Evolutionary conservation across 1,140 invertebrate genomes (phyloP), one percentile per base, ranked within the genome.

Genomic region (Centruroides sculpturatus): DNA sequence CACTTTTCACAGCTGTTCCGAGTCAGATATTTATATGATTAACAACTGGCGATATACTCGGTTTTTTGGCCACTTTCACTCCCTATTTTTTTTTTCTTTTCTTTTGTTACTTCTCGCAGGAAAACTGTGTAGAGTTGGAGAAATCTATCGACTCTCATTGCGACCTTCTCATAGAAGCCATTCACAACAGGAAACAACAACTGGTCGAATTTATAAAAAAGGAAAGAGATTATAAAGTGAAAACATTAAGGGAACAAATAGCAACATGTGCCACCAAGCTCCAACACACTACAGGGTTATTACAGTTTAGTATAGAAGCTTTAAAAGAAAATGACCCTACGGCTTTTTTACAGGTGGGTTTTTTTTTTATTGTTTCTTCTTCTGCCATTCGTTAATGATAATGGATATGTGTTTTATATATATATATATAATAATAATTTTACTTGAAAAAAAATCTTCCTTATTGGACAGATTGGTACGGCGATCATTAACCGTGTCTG

Each of bases 261-360:
- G 76, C 81, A 1, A 81, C 83, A 55, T 92, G 87, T 72, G 90
- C 89, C 12, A 78, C 78, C 35, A 83, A 89, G 68, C 78, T 99
- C 6, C 86, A 94, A 71, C 83, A 89, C 67, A 96, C 94, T 54
- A 98, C 93, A 0, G 90, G 90, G 5, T 77, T 98, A 3, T 81
- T 99, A 60, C 95, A 98, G 72, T 98, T 98, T 74, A 97, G 93
- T 74, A 97, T 98, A 68, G 95, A 99, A 75, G 91, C 94, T 3
- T 78, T 99, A 5, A 98, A 98, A 75, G 95, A 99, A 77, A 91
- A 87, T 11, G 94, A 99, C 74, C 87, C 91, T 68, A 83, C 89
- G 46, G 89, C 92, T 11, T 98, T 96, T 76, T 80, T 98, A 55
- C 94, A 98, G 80, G 85, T 83, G 6, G 0, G 6, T 4, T 10